Evolutionary conservation across 1,140 invertebrate species (phyloP).

Genomic region (Pseudomyrmex flavicornis): DNA sequence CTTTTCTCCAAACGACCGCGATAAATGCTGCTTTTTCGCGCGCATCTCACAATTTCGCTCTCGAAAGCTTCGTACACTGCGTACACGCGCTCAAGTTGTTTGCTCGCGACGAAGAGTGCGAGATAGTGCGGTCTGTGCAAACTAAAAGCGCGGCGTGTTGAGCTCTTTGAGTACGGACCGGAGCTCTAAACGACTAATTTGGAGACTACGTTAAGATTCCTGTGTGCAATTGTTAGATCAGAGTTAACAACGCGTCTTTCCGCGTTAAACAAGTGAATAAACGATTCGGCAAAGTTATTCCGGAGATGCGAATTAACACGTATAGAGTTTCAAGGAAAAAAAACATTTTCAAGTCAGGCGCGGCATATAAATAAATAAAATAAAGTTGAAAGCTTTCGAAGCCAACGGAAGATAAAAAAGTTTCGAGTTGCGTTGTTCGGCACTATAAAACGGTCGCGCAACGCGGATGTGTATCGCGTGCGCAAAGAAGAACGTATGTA

Average conservation of each 20-base stretch:
- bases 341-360: background rate
- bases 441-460: background rate
- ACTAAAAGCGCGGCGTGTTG: background rate
- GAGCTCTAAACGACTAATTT: constrained; percentile 3
- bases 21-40: constrained; percentile 62
- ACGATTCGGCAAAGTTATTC: too few species aligned
- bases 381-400: background rate
- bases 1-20: constrained; percentile 58
- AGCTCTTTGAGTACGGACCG: background rate
- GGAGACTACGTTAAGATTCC: background rate
- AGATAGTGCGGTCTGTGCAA: constrained; percentile 24
- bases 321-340: background rate
- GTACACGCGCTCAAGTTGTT: constrained; percentile 38
- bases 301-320: background rate
- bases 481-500: constrained; percentile 18
- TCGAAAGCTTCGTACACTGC: constrained; percentile 4
- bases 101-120: background rate
- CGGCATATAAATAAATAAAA: constrained; percentile 26
- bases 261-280: background rate
- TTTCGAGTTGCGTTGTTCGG: constrained; percentile 25
- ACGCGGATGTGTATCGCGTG: background rate
- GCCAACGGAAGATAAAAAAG: background rate
- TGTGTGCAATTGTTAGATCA: background rate
- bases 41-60: constrained; percentile 37
- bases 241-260: background rate